Percentiles rank a stretch among this genome's conserved stretches.
Evolutionary conservation across 2,113 vertebrate species (phyloP).

Genomic region (Chaetops frenatus): DNA sequence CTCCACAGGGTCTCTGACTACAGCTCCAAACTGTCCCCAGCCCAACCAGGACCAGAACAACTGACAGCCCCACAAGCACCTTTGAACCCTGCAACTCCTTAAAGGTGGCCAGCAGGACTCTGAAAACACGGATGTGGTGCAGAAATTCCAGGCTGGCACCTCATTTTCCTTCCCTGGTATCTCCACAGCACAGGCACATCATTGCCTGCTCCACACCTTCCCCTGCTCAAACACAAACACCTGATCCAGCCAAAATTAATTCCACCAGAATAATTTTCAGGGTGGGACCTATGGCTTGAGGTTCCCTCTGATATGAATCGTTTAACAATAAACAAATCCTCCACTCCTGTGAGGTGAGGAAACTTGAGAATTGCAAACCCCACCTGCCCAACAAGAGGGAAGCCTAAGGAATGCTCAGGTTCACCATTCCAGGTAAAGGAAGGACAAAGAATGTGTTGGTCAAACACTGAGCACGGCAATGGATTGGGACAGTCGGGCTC

Average conservation of each 20-base stretch:
- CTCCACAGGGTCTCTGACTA: background rate
- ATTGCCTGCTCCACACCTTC: accelerated
- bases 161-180: background rate
- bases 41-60: background rate
- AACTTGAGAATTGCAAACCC: background rate
- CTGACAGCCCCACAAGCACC: background rate
- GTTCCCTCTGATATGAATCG: background rate
- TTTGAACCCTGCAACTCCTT: background rate
- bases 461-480: background rate
- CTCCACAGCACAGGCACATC: background rate
- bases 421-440: background rate
- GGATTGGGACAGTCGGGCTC: background rate
- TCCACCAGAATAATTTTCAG: background rate
- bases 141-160: background rate
- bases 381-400: background rate
- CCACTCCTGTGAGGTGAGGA: background rate
- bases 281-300: background rate
- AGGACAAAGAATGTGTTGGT: background rate
- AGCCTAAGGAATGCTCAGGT: background rate
- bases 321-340: background rate
- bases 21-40: background rate
- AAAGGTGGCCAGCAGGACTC: background rate
- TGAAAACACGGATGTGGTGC: background rate
- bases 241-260: background rate
- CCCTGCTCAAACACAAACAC: background rate